Evolutionary conservation across 2,113 vertebrate genomes (phyloP).

Genomic region (Oxygymnocypris stewartii): DNA sequence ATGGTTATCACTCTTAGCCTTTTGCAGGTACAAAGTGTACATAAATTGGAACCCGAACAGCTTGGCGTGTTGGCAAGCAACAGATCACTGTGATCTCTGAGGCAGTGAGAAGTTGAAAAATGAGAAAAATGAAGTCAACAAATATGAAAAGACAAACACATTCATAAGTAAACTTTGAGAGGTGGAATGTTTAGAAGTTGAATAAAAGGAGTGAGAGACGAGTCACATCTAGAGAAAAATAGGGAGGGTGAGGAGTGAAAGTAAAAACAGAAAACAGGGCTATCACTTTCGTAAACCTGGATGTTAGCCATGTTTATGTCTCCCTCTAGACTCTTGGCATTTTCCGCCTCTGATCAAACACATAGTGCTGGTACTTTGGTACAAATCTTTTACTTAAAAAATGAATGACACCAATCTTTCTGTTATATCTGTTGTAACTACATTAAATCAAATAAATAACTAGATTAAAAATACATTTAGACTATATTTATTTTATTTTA

Average conservation of each 20-base stretch:
- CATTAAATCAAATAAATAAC: not conserved
- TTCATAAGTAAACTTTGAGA: not conserved
- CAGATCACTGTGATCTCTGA: slow-evolving; percentile 48
- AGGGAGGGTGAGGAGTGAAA: slow-evolving; percentile 2
- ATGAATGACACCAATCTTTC: not conserved
- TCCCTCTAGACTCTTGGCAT: slow-evolving; percentile 18
- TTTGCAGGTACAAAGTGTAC: slow-evolving; percentile 56
- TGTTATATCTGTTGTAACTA: not conserved
- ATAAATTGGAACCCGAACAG: slow-evolving; percentile 61
- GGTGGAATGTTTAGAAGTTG: slow-evolving; percentile 7
- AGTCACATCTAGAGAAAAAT: not conserved
- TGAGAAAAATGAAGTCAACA: not conserved
- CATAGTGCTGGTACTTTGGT: not conserved
- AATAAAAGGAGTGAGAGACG: slow-evolving; percentile 10
- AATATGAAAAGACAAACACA: not conserved
- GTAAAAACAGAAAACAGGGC: slow-evolving; percentile 23
- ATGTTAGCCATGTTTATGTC: slow-evolving; percentile 24
- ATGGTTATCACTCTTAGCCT: slow-evolving; percentile 46
- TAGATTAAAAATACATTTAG: no score
- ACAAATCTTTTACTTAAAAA: not conserved
- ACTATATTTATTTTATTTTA: no score
- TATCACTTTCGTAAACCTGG: slow-evolving; percentile 38
- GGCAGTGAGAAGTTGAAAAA: slow-evolving; percentile 17
- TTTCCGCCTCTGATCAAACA: slow-evolving; percentile 13
- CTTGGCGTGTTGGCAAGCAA: slow-evolving; percentile 64